phyloP scores from a whole-genome alignment of 2,113 vertebrate genomes.

The Grantiella picta region DNA sequence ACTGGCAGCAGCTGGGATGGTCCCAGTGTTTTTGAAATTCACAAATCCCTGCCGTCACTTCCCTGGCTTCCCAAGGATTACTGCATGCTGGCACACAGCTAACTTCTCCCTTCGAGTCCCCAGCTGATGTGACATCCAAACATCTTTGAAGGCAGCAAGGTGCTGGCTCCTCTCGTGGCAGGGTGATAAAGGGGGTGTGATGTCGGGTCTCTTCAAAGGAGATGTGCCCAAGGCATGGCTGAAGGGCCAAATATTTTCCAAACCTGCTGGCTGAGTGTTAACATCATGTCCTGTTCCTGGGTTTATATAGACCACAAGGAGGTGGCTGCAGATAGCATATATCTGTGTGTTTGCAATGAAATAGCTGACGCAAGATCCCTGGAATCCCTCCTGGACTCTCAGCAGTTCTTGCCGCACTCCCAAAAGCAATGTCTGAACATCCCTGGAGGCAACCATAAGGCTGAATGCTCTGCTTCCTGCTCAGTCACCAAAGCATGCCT shows the following conservation, averaged over 20 bases:
- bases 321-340: background rate
- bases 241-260: background rate
- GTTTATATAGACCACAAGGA: background rate
- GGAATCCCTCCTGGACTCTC: background rate
- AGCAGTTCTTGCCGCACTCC: background rate
- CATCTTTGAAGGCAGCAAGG: background rate
- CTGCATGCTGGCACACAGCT: background rate
- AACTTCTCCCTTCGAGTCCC: background rate
- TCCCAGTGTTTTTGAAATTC: background rate
- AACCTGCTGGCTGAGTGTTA: background rate
- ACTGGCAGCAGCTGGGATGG: background rate
- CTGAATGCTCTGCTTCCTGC: background rate
- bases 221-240: background rate
- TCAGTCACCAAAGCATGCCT: background rate
- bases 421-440: rapidly evolving
- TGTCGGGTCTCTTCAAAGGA: background rate
- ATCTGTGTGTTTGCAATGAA: background rate
- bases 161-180: background rate
- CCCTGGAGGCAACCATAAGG: background rate
- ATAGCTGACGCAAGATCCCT: background rate
- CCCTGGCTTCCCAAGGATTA: background rate
- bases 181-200: background rate
- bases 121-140: background rate
- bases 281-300: background rate
- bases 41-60: background rate